Evolutionary conservation across 1,140 invertebrate species (phyloP), one percentile per base, ranked within the genome.

Genomic region (Dolichoris vasculosae): DNA sequence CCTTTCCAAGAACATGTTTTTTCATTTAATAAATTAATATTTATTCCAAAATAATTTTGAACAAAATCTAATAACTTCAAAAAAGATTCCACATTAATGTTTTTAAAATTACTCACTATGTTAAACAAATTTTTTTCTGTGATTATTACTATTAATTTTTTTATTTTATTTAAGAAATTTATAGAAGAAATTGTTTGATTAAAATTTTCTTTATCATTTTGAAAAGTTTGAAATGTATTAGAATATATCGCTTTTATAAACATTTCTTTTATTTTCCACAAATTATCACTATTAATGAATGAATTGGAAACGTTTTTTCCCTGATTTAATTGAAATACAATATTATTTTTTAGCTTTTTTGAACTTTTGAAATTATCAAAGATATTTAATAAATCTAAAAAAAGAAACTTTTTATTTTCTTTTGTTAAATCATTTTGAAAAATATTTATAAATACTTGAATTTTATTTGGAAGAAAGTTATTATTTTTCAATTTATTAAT

Each of bases 291-390:
- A 17, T 55, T 23, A 73, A 55, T 46, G 17, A 30, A 38, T 63
- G n/a, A 30, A 35, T 73, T 20, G 20, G 6, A 2, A 30, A 38
- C 15, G 32, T 63, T 63, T 75, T 59, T 67, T 51, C 48, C 15
- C 6, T 77, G 48, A 63, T 3, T 11, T n/a, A 26, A 48, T 77
- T 46, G 26, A 67, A 77, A 78, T 4, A 13, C 8, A 48, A 84
- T 67, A 26, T 78, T 48, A 7, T 76, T 83, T 40, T 67, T 67
- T 51, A 78, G 67, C 69, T 23, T 51, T 59, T 84, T 84, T 17
- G 51, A 8, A 17, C 48, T n/a, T 78, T 77, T 78, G 11, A 1
- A 26, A 51, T 2, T 38, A 43, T 78, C 55, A 63, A 11, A 76
- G 30, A 26, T 38, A 67, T 78, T 84, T n/a, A 83, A 30, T 15